Percentiles rank a stretch among this genome's conserved stretches.
Conservation (phyloP, 2,113 vertebrate species). For the Noctilio leporinus region DNA sequence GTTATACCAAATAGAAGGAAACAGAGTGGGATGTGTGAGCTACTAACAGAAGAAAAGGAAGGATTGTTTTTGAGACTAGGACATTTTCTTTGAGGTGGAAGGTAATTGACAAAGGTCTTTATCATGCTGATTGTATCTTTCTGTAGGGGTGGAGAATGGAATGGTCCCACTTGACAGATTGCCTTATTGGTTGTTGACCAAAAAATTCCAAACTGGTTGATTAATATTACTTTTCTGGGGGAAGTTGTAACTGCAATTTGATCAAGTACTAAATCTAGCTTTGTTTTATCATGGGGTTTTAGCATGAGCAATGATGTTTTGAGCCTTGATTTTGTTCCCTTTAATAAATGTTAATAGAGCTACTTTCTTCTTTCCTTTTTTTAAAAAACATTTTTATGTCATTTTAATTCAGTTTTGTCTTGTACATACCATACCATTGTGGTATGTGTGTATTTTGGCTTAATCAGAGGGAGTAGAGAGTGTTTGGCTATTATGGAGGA, state of each 20-base stretch:
- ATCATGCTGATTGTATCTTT: background rate
- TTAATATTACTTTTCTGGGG: background rate
- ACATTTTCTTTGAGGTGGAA: background rate
- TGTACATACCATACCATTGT: background rate
- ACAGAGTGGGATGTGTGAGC: background rate
- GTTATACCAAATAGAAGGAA: background rate
- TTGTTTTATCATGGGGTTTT: background rate
- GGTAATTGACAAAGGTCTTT: background rate
- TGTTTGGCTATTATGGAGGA: background rate
- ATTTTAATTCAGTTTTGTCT: background rate
- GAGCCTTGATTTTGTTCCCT: background rate
- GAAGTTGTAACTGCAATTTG: background rate
- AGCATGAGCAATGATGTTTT: background rate
- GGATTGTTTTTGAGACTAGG: background rate
- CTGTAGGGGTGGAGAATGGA: background rate
- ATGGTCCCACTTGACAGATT: background rate
- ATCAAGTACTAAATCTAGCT: background rate
- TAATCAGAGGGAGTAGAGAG: background rate
- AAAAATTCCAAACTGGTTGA: background rate
- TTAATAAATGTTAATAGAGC: background rate
- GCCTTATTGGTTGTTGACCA: background rate
- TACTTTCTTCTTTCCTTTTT: background rate
- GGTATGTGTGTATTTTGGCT: background rate
- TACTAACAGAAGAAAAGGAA: background rate
- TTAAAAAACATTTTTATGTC: background rate